These are phyloP conservation scores for Syrphus vitripennis DNA, from an alignment of 2,888 invertebrate genomes.

Conservation along the genomic window DNA sequence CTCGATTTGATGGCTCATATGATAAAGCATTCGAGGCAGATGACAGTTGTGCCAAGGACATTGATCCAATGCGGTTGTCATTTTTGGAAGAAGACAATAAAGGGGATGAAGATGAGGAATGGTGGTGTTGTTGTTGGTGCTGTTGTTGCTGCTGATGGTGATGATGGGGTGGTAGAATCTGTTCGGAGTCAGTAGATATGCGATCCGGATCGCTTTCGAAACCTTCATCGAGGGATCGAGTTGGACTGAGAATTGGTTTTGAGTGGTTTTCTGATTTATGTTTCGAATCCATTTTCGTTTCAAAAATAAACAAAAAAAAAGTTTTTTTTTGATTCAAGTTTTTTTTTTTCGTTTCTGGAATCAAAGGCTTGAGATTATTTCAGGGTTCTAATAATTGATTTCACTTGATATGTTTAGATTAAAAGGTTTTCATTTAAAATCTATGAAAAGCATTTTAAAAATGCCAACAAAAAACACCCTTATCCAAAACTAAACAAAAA, in stretches of 20 bases:
- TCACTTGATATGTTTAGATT: slow-evolving; percentile 2
- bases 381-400: neutral
- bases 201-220: slow-evolving; percentile 82
- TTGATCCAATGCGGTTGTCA: slow-evolving; percentile 73
- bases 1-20: slow-evolving; percentile 54
- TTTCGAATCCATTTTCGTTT: slow-evolving; percentile 75
- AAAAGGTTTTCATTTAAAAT: slow-evolving; percentile 5
- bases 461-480: neutral
- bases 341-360: neutral
- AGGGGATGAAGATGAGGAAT: slow-evolving; percentile 31
- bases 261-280: slow-evolving; percentile 78
- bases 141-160: slow-evolving; percentile 6
- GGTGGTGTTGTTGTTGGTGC: slow-evolving; percentile 69
- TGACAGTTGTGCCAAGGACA: slow-evolving; percentile 78
- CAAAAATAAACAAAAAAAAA: neutral
- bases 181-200: slow-evolving; percentile 81
- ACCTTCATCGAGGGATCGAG: slow-evolving; percentile 81
- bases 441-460: slow-evolving; percentile 41
- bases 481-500: neutral
- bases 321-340: neutral
- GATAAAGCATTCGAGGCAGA: slow-evolving; percentile 77
- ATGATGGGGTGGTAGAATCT: slow-evolving; percentile 73
- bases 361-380: neutral
- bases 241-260: slow-evolving; percentile 81
- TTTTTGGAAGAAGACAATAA: slow-evolving; percentile 41